These are phyloP conservation scores for Dioctria linearis DNA, from an alignment of 2,888 invertebrate species.

Conservation along the genomic window DNA sequence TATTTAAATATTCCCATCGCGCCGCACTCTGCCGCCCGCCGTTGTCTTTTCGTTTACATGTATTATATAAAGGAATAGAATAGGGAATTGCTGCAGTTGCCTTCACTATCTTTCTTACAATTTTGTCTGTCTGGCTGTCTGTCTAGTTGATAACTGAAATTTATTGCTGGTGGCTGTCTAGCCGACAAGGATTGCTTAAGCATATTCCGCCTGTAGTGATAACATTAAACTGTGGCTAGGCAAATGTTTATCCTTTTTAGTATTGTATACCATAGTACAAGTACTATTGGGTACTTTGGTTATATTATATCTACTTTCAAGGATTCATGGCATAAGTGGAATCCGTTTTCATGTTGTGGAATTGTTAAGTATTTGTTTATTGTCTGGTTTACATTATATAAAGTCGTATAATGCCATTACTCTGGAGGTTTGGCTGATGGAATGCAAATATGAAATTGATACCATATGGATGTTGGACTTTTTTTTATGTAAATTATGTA, in stretches of 20 bases:
- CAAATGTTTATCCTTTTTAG: constrained; percentile 15
- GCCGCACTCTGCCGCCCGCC: background rate
- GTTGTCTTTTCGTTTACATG: background rate
- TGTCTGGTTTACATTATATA: background rate
- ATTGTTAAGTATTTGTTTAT: constrained; percentile 6
- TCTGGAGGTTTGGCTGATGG: no score
- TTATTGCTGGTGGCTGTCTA: constrained; percentile 20
- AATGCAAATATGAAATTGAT: no score
- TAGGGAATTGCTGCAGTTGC: background rate
- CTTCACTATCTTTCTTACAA: background rate
- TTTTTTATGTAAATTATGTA: no score
- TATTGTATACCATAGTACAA: no score
- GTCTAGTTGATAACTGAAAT: constrained; percentile 24
- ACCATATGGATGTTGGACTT: no score
- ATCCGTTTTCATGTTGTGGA: background rate
- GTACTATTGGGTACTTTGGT: no score
- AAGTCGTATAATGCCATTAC: no score
- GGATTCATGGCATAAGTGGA: background rate
- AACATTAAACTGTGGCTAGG: constrained; percentile 15
- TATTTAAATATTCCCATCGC: background rate
- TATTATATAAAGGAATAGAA: background rate
- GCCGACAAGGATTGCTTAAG: constrained; percentile 2
- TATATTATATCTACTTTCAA: background rate
- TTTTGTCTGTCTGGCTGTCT: constrained; percentile 21
- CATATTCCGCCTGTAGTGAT: background rate